Conservation (phyloP, 2,113 vertebrate genomes). For the Siniperca knerii region DNA sequence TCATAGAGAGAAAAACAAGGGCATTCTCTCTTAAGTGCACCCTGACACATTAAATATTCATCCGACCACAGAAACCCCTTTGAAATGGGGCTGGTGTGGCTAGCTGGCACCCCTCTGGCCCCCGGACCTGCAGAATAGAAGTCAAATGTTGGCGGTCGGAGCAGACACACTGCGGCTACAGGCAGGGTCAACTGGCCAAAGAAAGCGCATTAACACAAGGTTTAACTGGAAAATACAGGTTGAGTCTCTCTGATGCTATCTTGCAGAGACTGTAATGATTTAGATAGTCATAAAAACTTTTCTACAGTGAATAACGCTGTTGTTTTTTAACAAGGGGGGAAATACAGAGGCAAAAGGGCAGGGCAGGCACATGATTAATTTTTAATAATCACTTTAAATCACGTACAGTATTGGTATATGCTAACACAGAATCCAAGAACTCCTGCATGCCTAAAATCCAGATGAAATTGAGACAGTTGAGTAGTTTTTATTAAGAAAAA, state of each 20-base stretch:
- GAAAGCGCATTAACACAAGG: constrained; percentile 41
- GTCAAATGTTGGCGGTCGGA: constrained; percentile 71
- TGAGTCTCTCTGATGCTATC: background rate
- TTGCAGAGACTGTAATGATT: constrained; percentile 1
- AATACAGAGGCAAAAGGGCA: too few relatives aligned
- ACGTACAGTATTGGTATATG: background rate
- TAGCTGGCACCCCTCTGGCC: constrained; percentile 70
- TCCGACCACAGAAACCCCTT: constrained; percentile 82
- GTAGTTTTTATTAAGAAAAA: background rate
- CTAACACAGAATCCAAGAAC: background rate
- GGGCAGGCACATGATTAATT: background rate
- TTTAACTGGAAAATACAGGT: constrained; percentile 33
- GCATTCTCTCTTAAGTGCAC: constrained; percentile 87
- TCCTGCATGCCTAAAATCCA: background rate
- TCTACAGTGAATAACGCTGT: background rate
- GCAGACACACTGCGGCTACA: constrained; percentile 45
- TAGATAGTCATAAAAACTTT: background rate
- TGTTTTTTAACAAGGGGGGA: background rate
- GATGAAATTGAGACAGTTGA: background rate
- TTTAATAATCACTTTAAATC: background rate
- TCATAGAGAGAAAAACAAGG: constrained; percentile 85
- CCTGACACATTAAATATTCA: constrained; percentile 87
- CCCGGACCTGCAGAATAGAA: constrained; percentile 61
- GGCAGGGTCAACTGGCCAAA: constrained; percentile 64
- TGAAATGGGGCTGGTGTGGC: constrained; percentile 73